Base-by-base conservation (phyloP, 2,888 invertebrate species). In the Xestoiulus laeticollis region DNA sequence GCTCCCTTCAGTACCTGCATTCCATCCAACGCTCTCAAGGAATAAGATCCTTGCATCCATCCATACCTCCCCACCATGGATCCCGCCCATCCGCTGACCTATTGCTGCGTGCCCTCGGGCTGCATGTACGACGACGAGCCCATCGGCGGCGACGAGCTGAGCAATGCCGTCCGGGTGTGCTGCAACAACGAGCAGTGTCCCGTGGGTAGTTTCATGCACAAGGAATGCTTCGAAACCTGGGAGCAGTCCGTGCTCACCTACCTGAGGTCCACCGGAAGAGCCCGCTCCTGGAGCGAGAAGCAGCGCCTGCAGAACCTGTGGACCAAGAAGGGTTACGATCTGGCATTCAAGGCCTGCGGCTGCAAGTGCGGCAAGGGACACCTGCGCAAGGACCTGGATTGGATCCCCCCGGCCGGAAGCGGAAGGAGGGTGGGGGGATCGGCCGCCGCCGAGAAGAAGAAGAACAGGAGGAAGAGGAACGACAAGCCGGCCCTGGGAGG, bases 291-390 rank as follows among this genome's bases (percentile, higher is more conserved):
- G 98, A 97, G 97, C 59, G 98, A 98, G 92, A 94, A 97, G 88
- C 98, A 98, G 92, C 94, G 98, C 43, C 95, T 96, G 90, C 98
- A 98, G 93, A 98, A 98, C 92, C 93, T 99, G 88, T 99, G 99
- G 99, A 98, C 98, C 88, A 98, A 98, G 93, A 98, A 98, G 92
- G 98, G 98, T 87, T 98, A 98, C 93, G 98, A 99, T 92, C 93
- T 98, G 92, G 98, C 98, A 10, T 98, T 96, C 93, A 98, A 98
- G 90, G 97, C 97, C 10, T 99, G 98, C 93, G 96, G 96, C 78
- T 99, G 99, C 93, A 96, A 96, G 89, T 98, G 98, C 93, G 96
- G 96, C 3, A 94, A 97, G 44, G 98, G 98, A 8, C 98, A 98
- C 91, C 92, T 99, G 90, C 96, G 97, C 91, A 99, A 98, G 92